phyloP scores from a whole-genome alignment of 2,797 vertebrate species.

The Sebastiscus albofasciatus region DNA sequence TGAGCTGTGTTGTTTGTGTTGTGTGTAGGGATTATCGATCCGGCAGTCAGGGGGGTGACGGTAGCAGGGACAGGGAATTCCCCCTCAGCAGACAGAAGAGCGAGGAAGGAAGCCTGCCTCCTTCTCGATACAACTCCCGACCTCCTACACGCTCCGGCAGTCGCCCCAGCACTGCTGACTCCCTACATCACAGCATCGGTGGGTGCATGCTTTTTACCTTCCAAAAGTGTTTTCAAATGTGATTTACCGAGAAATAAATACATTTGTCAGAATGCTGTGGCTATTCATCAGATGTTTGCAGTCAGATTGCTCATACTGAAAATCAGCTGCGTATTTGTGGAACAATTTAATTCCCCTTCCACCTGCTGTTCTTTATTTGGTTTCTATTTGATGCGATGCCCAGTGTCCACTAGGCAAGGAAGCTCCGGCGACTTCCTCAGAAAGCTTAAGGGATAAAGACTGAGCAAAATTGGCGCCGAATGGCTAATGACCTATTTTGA shows the following conservation, averaged over 20 bases:
- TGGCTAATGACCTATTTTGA: background rate
- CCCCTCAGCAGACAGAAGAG: constrained; percentile 50
- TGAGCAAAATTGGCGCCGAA: constrained; percentile 1
- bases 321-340: constrained; percentile 15
- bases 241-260: background rate
- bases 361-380: constrained; percentile 21
- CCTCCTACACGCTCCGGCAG: constrained; percentile 76
- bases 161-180: constrained; percentile 76
- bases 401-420: constrained; percentile 29
- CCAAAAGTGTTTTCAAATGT: background rate
- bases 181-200: constrained; percentile 80
- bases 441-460: constrained; percentile 9
- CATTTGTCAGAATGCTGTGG: background rate
- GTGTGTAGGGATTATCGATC: constrained; percentile 66
- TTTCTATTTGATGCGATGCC: constrained; percentile 50
- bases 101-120: constrained; percentile 63
- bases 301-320: background rate
- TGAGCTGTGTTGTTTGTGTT: background rate
- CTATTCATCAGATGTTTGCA: constrained; percentile 3
- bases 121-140: constrained; percentile 55
- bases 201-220: constrained; percentile 44
- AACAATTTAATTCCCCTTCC: constrained; percentile 60
- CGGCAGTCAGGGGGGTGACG: constrained; percentile 45
- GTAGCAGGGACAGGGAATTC: constrained; percentile 40
- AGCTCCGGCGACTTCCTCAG: background rate